Percentiles rank a stretch among this genome's conserved stretches.
Evolutionary conservation across 2,113 vertebrate species (phyloP).

Genomic region (Rhabdornis inornatus): DNA sequence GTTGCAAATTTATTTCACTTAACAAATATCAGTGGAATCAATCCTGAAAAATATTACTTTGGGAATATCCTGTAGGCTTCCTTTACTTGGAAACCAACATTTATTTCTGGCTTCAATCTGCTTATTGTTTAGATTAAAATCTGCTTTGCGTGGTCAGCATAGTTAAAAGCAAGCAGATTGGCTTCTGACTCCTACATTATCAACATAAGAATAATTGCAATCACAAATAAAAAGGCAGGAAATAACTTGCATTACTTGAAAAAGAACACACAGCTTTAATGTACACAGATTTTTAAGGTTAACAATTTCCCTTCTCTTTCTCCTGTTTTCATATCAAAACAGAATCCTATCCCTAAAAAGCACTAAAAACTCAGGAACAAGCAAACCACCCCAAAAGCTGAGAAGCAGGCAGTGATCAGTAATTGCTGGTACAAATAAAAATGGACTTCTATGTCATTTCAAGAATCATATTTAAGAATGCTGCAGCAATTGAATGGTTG

Average conservation of each 20-base stretch:
- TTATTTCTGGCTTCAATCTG: conserved; percentile 29
- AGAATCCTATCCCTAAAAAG: background rate
- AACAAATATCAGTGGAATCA: background rate
- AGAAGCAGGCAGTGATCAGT: background rate
- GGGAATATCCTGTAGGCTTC: background rate
- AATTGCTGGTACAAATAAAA: background rate
- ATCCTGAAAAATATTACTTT: background rate
- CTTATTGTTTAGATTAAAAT: conserved; percentile 37
- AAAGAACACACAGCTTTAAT: background rate
- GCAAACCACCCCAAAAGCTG: background rate
- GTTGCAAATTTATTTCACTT: background rate
- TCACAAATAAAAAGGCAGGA: conserved; percentile 44
- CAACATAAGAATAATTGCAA: background rate
- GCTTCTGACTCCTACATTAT: background rate
- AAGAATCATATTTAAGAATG: background rate
- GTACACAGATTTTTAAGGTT: background rate
- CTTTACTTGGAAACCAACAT: background rate
- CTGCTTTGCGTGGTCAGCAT: background rate
- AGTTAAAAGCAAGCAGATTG: conserved; percentile 7
- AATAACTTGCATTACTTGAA: conserved; percentile 3
- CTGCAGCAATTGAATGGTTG: background rate
- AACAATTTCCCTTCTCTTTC: background rate
- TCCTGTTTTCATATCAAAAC: background rate
- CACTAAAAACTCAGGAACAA: background rate
- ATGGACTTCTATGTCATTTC: background rate